Evolutionary conservation across 2,888 invertebrate genomes (phyloP).

Genomic region (Rhagonycha lutea): DNA sequence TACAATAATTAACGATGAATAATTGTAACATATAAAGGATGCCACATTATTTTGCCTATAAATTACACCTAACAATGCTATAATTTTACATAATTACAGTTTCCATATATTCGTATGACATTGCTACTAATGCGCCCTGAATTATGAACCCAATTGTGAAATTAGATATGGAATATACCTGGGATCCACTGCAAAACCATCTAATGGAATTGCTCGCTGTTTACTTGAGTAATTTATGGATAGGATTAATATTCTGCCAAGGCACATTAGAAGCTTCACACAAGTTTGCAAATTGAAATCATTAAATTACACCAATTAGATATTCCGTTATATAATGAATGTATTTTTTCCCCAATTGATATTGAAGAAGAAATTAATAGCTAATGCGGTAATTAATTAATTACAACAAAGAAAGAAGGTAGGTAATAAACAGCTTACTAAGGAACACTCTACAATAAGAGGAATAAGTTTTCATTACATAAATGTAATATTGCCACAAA

Average conservation of each 20-base stretch:
- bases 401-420: neutral
- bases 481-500: neutral
- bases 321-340: neutral
- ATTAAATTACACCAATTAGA: constrained; percentile 12
- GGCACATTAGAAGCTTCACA: constrained; percentile 21
- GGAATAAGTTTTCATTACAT: neutral
- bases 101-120: constrained; percentile 38
- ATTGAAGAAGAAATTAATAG: neutral
- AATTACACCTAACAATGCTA: constrained; percentile 48
- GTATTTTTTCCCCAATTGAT: neutral
- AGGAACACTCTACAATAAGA: neutral
- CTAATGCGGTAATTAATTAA: neutral
- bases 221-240: constrained; percentile 53
- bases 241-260: constrained; percentile 47
- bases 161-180: constrained; percentile 50
- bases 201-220: constrained; percentile 37
- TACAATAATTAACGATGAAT: constrained; percentile 28
- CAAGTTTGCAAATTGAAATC: constrained; percentile 21
- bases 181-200: constrained; percentile 36
- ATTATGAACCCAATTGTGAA: constrained; percentile 55
- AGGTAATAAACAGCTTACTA: neutral
- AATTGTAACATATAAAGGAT: constrained; percentile 31
- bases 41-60: constrained; percentile 45
- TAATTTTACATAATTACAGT: constrained; percentile 38
- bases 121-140: constrained; percentile 43